Percentiles rank a stretch among this genome's conserved stretches.
Evolutionary conservation across 2,797 vertebrate genomes (phyloP).

Genomic region (Jordanella pulchra): DNA sequence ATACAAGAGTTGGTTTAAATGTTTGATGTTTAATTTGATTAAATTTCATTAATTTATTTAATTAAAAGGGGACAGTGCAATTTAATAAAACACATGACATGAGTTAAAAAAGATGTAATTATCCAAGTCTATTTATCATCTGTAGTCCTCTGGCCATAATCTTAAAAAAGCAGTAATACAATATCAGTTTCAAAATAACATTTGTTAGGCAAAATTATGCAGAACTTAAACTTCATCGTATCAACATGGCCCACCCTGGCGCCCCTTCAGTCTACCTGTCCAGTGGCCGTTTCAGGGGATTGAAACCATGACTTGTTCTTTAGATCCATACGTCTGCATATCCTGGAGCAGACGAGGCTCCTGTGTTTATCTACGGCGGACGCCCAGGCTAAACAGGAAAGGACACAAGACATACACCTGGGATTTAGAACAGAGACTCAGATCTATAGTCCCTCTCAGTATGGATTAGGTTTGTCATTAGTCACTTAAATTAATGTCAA

Average conservation of each 20-base stretch:
- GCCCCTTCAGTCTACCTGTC: conserved; percentile 17
- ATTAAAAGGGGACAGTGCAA: too few species aligned
- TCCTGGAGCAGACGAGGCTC: conserved; percentile 63
- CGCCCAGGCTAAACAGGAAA: conserved; percentile 95
- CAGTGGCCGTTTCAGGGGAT: conserved; percentile 50
- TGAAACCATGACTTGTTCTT: conserved; percentile 67
- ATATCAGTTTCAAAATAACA: not conserved
- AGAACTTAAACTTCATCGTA: conserved; percentile 32
- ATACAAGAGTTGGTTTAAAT: not conserved
- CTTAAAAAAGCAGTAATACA: too few species aligned
- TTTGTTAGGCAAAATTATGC: not conserved
- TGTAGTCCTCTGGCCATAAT: too few species aligned
- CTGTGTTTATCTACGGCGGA: conserved; percentile 89
- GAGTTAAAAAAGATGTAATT: too few species aligned
- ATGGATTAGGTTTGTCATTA: conserved; percentile 37
- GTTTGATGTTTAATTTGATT: too few species aligned
- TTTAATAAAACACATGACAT: too few species aligned
- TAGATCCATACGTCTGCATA: conserved; percentile 48
- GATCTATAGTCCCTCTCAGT: conserved; percentile 39
- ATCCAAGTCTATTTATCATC: too few species aligned
- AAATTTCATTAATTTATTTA: too few species aligned
- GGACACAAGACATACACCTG: conserved; percentile 86
- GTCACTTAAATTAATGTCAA: conserved; percentile 42
- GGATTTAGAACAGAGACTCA: conserved; percentile 60
- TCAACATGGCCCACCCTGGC: conserved; percentile 31